phyloP scores from a whole-genome alignment of 2,888 invertebrate species.

The Drosophila macrospina region DNA sequence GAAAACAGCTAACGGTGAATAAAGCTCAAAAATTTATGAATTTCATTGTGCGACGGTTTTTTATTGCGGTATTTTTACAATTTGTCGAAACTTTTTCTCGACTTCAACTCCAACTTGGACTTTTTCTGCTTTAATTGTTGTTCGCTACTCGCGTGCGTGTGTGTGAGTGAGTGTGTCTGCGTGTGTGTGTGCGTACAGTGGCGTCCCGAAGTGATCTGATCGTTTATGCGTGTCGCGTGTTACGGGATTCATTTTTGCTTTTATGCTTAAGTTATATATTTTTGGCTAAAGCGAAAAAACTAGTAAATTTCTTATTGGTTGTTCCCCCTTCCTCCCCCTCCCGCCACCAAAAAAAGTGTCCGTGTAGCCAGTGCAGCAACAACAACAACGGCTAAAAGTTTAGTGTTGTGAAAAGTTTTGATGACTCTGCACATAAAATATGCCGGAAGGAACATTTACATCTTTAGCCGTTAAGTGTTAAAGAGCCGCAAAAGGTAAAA shows the following conservation, averaged over 20 bases:
- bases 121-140: constrained; percentile 7
- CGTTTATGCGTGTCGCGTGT: constrained; percentile 50
- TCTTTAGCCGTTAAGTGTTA: constrained; percentile 62
- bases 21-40: constrained; percentile 19
- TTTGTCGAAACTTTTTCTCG: constrained; percentile 15
- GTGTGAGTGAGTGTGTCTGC: neutral
- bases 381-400: constrained; percentile 44
- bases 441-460: constrained; percentile 69
- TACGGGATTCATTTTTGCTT: constrained; percentile 10
- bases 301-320: constrained; percentile 24
- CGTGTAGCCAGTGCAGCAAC: constrained; percentile 48
- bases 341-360: constrained; percentile 21
- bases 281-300: constrained; percentile 30
- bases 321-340: neutral
- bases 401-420: constrained; percentile 60
- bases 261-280: constrained; percentile 10
- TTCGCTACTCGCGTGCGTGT: constrained; percentile 6
- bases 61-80: constrained; percentile 11
- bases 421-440: constrained; percentile 71
- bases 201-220: constrained; percentile 66
- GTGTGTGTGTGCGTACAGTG: constrained; percentile 6
- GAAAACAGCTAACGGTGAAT: constrained; percentile 35
- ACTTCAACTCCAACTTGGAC: neutral
- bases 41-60: neutral
- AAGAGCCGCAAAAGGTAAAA: constrained; percentile 67